Evolutionary conservation across 2,797 vertebrate species (phyloP), one percentile per base, ranked within the genome.

Genomic region (Sebastes steindachneri): DNA sequence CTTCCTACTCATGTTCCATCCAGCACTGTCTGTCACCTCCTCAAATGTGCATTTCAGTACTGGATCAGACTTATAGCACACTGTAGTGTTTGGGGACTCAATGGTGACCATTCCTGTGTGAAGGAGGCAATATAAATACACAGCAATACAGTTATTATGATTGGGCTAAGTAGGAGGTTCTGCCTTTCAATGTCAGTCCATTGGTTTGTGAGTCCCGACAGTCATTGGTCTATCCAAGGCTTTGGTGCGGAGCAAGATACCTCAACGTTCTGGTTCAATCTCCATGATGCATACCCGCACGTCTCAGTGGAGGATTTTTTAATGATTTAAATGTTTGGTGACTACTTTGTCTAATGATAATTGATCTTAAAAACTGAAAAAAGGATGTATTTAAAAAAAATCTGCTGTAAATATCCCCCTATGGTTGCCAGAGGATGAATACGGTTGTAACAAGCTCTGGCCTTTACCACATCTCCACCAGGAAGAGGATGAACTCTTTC

Each of bases 41-140:
- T 87, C 41, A 12, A 90, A 76, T 3, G 3, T 75, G 73, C 96
- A 96, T 1, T 14, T 85, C 10, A 96, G 28, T 0, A 0, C 0
- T 1, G 79, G 66, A 0, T 0, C 0, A 0, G 90, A 85, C 1
- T 3, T 0, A n/a, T 94, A 95, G 3, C 48, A 48, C 59, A 95
- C 80, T 8, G 1, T 23, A 0, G 0, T 0, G 0, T 1, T 0
- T 2, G 89, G 92, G 0, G 68, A 5, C 0, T 80, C 10, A 0
- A 96, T 94, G 6, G 7, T 11, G 6, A 93, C 94, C 82, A 95
- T 37, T 58, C 95, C 95, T 96, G 54, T 80, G 29, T 72, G 17
- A 67, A 59, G 64, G 45, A 29, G 19, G 54, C 9, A 57, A 28
- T 9, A 73, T 12, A 1, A 29, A 33, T 11, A 72, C 19, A 69